Evolutionary conservation across 2,888 invertebrate genomes (phyloP), one percentile per base, ranked within the genome.

Genomic region (Crematogaster levior): DNA sequence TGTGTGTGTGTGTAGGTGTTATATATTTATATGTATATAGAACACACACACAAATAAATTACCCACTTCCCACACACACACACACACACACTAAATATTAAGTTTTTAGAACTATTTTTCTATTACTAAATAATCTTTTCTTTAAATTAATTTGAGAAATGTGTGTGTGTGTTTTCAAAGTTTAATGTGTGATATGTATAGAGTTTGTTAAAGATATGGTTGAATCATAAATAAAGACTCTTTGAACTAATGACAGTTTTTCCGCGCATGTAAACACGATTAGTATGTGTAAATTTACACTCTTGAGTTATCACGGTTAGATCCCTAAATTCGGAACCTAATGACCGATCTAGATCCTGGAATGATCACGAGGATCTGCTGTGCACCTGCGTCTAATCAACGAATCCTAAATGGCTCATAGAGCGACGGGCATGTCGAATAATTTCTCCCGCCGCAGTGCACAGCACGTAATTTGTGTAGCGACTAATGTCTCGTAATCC

Each of bases 321-420:
- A 37, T 1, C 7, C 40, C 77, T 56, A 66, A 56, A 79, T 66
- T 43, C n/a, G 24, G 15, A 43, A 58, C 18, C 12, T 79, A 79
- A 79, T 43, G 77, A 30, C 30, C 66, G 43, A 18, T 77, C 48
- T 61, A 61, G 34, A 74, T 48, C 43, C 43, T 43, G 53, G n/a
- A 66, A 43, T 66, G 66, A 79, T 77, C 66, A 12, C 43, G 21
- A 66, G 43, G 12, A 56, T 68, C 43, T 56, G 43, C 43, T 12
- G 12, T 43, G 34, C 77, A 79, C 56, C 56, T 79, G 77, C 12
- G 56, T 43, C 43, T 79, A 79, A 79, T 79, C 77, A 68, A 79
- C 77, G 43, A 79, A 79, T 79, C 56, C 77, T 79, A 79, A 79
- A 79, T 79, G 56, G 77, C 77, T 79, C 68, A 77, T 68, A 66